Percentiles rank a stretch among this genome's conserved stretches.
Evolutionary conservation across 2,113 vertebrate genomes (phyloP).

Genomic region (Natator depressus): DNA sequence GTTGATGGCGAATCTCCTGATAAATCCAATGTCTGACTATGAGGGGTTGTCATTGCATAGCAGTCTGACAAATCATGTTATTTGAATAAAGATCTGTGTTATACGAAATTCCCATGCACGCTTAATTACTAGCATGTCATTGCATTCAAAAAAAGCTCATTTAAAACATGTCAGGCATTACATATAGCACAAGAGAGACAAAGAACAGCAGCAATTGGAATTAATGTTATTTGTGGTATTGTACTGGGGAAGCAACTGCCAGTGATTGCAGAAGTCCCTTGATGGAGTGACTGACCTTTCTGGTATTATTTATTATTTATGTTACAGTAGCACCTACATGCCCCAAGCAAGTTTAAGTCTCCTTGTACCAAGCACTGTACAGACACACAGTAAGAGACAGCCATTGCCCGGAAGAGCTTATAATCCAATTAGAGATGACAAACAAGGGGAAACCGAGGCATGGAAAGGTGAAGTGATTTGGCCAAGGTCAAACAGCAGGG

Average conservation of each 20-base stretch:
- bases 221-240: constrained; percentile 33
- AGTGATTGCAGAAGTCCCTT: neutral
- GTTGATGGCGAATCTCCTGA: neutral
- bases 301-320: neutral
- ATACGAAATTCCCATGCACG: neutral
- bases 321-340: neutral
- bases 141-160: neutral
- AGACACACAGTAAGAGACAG: neutral
- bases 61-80: neutral
- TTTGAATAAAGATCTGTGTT: neutral
- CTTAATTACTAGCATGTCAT: neutral
- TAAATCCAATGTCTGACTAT: neutral
- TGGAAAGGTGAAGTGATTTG: rapidly evolving
- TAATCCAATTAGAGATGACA: neutral
- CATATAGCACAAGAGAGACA: constrained; percentile 8
- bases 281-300: neutral
- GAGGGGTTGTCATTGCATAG: neutral
- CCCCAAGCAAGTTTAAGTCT: neutral
- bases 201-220: constrained; percentile 28
- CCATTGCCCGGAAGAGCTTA: neutral
- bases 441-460: neutral
- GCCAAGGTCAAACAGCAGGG: neutral
- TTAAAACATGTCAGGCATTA: constrained; percentile 29
- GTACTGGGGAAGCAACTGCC: neutral
- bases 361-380: neutral